phyloP scores from a whole-genome alignment of 2,888 invertebrate species.

The Drosophila lacicola region DNA sequence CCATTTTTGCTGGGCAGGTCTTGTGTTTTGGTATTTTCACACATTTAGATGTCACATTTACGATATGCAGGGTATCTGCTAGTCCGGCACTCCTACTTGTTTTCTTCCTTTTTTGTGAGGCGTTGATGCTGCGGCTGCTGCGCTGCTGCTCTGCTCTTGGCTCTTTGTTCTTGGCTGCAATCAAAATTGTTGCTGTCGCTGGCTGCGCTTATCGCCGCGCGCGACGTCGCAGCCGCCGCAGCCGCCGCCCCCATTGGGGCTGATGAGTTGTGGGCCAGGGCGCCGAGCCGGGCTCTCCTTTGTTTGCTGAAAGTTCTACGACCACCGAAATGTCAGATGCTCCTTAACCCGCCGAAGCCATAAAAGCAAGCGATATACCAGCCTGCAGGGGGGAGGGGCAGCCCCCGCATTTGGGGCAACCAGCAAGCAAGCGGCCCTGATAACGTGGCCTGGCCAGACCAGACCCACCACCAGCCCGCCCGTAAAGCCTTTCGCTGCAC shows the following conservation, averaged over 20 bases:
- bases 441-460: conserved; percentile 2
- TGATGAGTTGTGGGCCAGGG: conserved; percentile 22
- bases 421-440: neutral
- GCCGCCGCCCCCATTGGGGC: neutral
- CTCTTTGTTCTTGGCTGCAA: conserved; percentile 49
- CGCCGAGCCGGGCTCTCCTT: conserved; percentile 34
- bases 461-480: conserved; percentile 1
- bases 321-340: conserved; percentile 50
- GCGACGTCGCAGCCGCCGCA: conserved; percentile 4
- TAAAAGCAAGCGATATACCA: neutral
- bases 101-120: neutral
- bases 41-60: too few relatives aligned
- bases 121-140: conserved; percentile 22
- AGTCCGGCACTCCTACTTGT: neutral
- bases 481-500: conserved; percentile 1
- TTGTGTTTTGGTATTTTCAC: too few relatives aligned
- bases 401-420: neutral
- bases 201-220: conserved; percentile 40
- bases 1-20: too few relatives aligned
- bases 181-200: conserved; percentile 45
- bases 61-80: neutral
- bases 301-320: conserved; percentile 56
- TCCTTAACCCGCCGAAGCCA: conserved; percentile 50
- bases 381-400: too few relatives aligned
- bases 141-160: conserved; percentile 42